Conservation (phyloP, 2,797 vertebrate species). For the Malurus leucopterus region DNA sequence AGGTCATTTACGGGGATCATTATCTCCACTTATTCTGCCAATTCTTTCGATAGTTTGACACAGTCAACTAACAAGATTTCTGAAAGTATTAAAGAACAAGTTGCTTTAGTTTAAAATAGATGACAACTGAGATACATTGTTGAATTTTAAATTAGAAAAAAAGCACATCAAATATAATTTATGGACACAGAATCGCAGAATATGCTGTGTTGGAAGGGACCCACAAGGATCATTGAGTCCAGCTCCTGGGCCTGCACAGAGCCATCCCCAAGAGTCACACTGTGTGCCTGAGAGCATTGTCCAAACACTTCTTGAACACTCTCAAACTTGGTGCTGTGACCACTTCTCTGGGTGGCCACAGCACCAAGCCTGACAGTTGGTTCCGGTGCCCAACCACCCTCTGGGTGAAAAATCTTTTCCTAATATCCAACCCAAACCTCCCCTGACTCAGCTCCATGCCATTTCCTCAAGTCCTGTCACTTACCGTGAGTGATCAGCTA, state of each 20-base stretch:
- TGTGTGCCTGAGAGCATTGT: not conserved
- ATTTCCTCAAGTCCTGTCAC: not conserved
- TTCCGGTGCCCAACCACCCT: not conserved
- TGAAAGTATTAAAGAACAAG: not conserved
- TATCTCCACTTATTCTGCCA: not conserved
- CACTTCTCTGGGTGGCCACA: not conserved
- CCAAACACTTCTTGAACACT: not conserved
- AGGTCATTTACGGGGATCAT: not conserved
- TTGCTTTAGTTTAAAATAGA: not conserved
- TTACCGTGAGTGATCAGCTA: rapidly evolving
- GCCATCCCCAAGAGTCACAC: not conserved
- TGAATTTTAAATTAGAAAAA: not conserved
- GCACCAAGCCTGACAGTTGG: not conserved
- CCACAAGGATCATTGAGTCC: not conserved
- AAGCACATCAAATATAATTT: not conserved
- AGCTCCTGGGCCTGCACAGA: rapidly evolving
- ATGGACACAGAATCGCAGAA: not conserved
- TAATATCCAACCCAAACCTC: not conserved
- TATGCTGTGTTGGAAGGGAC: not conserved
- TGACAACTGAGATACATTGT: not conserved
- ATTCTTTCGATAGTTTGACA: not conserved
- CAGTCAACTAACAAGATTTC: not conserved
- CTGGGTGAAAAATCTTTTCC: not conserved
- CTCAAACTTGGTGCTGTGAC: not conserved
- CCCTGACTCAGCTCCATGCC: not conserved